Percentiles rank a stretch among this genome's conserved stretches.
These are phyloP conservation scores for Arenicola marina DNA, from an alignment of 2,888 invertebrate genomes.

Conservation along the genomic window DNA sequence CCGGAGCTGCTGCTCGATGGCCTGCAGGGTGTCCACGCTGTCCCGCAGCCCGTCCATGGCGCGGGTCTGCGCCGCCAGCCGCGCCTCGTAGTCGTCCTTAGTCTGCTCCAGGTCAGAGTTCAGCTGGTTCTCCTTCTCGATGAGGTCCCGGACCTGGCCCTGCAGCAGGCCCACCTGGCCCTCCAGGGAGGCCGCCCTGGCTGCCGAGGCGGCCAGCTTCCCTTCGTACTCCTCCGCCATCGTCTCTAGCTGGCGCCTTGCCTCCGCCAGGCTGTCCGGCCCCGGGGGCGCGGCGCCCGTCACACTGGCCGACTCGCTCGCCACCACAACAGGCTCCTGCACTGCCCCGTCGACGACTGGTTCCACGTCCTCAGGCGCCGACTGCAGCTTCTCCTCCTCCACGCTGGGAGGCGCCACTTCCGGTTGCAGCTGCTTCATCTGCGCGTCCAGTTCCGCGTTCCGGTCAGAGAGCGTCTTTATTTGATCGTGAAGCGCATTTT, in stretches of 20 bases:
- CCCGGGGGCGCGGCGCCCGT: no score
- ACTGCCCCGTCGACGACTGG: no score
- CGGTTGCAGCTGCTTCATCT: constrained; percentile 1
- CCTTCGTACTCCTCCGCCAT: constrained; percentile 19
- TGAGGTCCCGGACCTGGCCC: constrained; percentile 11
- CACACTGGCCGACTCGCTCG: no score
- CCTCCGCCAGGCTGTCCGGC: no score
- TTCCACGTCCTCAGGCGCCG: no score
- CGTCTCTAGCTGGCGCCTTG: constrained; percentile 19
- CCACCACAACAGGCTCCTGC: no score
- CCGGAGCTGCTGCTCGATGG: constrained; percentile 22
- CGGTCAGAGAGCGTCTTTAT: constrained; percentile 1
- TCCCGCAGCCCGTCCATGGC: constrained; percentile 11
- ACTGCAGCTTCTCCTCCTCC: constrained; percentile 16
- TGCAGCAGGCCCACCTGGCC: constrained; percentile 16
- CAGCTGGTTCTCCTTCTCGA: constrained; percentile 26
- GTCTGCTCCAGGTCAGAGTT: constrained; percentile 19
- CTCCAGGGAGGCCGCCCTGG: constrained; percentile 4
- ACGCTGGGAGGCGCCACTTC: constrained; percentile 10
- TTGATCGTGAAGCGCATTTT: constrained; percentile 6
- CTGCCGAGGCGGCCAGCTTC: constrained; percentile 16
- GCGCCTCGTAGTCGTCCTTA: constrained; percentile 16
- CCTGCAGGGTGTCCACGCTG: constrained; percentile 4
- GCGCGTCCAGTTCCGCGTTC: background rate
- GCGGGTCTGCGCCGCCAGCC: constrained; percentile 15